phyloP scores from a whole-genome alignment of 2,888 invertebrate species.

The Psylliodes chrysocephalus region DNA sequence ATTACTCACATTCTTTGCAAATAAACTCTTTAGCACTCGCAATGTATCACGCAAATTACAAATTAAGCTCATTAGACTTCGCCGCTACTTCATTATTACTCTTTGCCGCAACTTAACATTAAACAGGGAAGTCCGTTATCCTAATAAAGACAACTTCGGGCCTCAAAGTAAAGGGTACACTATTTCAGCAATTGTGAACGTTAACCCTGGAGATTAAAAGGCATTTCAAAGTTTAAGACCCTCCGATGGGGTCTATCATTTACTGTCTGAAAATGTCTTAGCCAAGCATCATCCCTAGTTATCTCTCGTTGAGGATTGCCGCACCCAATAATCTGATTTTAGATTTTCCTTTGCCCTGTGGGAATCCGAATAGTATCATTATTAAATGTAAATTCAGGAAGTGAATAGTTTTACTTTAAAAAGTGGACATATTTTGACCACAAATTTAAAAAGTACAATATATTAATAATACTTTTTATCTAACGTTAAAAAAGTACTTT shows the following conservation, averaged over 20 bases:
- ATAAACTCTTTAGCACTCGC: neutral
- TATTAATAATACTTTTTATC: too few species aligned
- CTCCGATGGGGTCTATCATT: constrained; percentile 48
- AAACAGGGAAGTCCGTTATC: constrained; percentile 31
- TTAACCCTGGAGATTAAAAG: constrained; percentile 57
- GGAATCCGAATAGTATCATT: too few species aligned
- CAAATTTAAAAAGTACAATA: too few species aligned
- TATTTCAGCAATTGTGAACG: constrained; percentile 57
- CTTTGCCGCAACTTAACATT: neutral
- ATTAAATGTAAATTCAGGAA: too few species aligned
- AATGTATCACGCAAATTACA: constrained; percentile 23
- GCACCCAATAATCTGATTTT: constrained; percentile 33
- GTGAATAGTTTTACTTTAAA: too few species aligned
- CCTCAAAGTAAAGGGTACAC: constrained; percentile 53
- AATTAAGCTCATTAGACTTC: constrained; percentile 9
- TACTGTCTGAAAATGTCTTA: constrained; percentile 50
- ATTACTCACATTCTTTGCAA: neutral
- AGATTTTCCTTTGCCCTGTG: constrained; percentile 14
- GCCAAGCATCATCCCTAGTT: constrained; percentile 32
- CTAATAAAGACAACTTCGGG: constrained; percentile 40
- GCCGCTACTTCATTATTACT: constrained; percentile 14
- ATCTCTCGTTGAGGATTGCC: constrained; percentile 23
- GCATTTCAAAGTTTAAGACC: constrained; percentile 56
- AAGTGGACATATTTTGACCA: too few species aligned
- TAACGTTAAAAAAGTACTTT: too few species aligned